phyloP scores from a whole-genome alignment of 2,888 invertebrate species.

The Euplexia lucipara region DNA sequence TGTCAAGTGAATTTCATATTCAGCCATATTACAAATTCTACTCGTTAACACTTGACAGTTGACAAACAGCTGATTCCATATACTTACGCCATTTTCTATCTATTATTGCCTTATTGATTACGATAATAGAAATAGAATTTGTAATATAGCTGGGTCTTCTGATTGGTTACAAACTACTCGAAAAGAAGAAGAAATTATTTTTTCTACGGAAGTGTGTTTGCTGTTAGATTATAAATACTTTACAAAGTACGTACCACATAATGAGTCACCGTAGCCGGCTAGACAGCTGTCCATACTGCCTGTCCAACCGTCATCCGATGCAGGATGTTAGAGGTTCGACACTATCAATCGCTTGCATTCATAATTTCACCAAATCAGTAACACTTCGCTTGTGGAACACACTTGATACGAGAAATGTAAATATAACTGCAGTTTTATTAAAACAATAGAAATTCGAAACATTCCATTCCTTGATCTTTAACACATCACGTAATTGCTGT shows the following conservation, averaged over 20 bases:
- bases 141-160: too few relatives aligned
- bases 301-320: constrained; percentile 11
- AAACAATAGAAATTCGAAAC: constrained; percentile 11
- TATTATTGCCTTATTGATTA: too few relatives aligned
- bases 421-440: constrained; percentile 16
- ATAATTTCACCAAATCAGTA: constrained; percentile 40
- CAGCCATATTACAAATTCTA: too few relatives aligned
- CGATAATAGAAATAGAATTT: too few relatives aligned
- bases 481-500: constrained; percentile 10
- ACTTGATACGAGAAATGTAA: constrained; percentile 13
- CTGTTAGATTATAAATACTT: neutral
- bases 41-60: too few relatives aligned
- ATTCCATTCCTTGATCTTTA: constrained; percentile 10
- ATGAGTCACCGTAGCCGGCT: constrained; percentile 21
- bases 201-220: neutral
- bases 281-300: constrained; percentile 35
- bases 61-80: too few relatives aligned
- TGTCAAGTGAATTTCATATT: too few relatives aligned
- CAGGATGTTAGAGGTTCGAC: constrained; percentile 30
- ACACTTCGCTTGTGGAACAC: constrained; percentile 15
- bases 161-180: too few relatives aligned
- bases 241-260: constrained; percentile 1
- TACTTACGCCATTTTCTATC: too few relatives aligned
- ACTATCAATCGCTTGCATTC: constrained; percentile 15
- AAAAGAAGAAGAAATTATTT: too few relatives aligned